A percentile compares a stretch with the other conserved stretches of the same genome.
Conservation (phyloP, 2,113 vertebrate species). For the Vulpes ferrilata region DNA sequence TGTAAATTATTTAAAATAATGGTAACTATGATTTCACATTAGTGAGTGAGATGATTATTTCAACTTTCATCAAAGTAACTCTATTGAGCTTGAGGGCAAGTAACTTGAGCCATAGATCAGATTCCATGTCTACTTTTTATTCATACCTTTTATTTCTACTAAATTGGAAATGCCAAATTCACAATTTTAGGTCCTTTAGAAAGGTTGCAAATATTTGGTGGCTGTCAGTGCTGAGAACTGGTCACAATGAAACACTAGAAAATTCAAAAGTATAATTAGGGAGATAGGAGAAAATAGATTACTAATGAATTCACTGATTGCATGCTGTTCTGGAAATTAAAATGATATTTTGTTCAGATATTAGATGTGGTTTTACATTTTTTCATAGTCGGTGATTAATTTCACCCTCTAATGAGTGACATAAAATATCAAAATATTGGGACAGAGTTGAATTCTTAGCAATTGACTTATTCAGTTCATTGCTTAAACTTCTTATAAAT, state of each 20-base stretch:
- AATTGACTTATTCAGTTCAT: background rate
- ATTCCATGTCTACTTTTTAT: background rate
- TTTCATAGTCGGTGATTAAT: background rate
- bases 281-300: background rate
- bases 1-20: background rate
- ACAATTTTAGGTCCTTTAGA: background rate
- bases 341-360: background rate
- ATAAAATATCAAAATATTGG: background rate
- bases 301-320: background rate
- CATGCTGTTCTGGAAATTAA: background rate
- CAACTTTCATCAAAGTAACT: background rate
- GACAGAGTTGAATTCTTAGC: background rate
- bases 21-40: background rate
- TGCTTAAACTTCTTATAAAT: background rate
- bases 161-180: background rate
- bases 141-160: background rate
- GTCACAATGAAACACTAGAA: background rate
- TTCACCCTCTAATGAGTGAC: background rate
- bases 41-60: background rate
- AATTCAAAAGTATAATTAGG: conserved; percentile 22
- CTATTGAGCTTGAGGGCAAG: background rate
- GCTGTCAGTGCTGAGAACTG: background rate
- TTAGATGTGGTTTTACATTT: conserved; percentile 1
- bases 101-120: background rate
- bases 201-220: background rate